phyloP scores from a whole-genome alignment of 1,140 invertebrate species.

The Aporrectodea caliginosa region DNA sequence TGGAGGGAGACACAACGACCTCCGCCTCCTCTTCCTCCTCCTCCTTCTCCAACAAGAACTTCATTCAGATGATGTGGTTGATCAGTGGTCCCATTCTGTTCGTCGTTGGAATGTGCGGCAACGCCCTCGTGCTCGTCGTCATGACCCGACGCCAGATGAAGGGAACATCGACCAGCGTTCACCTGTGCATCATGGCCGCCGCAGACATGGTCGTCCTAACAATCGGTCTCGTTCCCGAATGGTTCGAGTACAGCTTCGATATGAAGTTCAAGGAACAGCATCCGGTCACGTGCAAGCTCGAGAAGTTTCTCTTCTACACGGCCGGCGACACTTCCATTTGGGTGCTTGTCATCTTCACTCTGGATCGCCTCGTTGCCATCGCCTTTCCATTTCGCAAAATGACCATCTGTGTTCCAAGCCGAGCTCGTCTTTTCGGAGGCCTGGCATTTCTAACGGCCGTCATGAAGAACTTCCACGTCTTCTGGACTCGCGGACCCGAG shows the following conservation, averaged over 20 bases:
- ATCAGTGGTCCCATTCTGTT: conserved; percentile 30
- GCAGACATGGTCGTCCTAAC: conserved; percentile 13
- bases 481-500: conserved; percentile 11
- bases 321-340: conserved; percentile 28
- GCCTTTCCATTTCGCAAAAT: conserved; percentile 25
- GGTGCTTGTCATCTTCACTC: conserved; percentile 33
- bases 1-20: too few relatives aligned
- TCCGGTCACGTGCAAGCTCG: conserved; percentile 31
- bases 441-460: not conserved
- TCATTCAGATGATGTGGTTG: conserved; percentile 28
- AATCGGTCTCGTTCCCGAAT: conserved; percentile 16
- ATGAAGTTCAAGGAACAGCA: conserved; percentile 7
- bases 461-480: conserved; percentile 14
- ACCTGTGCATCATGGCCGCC: conserved; percentile 13
- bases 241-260: conserved; percentile 13
- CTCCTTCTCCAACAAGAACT: too few relatives aligned
- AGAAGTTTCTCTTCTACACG: conserved; percentile 28
- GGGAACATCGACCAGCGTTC: conserved; percentile 18
- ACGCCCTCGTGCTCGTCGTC: conserved; percentile 28
- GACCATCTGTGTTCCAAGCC: not conserved
- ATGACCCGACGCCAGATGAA: conserved; percentile 31
- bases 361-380: conserved; percentile 35
- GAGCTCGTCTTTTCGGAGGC: not conserved
- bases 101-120: conserved; percentile 27
- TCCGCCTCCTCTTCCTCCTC: too few relatives aligned